These are phyloP conservation scores for Dasypolia templi DNA, from an alignment of 2,888 invertebrate species.

Conservation along the genomic window DNA sequence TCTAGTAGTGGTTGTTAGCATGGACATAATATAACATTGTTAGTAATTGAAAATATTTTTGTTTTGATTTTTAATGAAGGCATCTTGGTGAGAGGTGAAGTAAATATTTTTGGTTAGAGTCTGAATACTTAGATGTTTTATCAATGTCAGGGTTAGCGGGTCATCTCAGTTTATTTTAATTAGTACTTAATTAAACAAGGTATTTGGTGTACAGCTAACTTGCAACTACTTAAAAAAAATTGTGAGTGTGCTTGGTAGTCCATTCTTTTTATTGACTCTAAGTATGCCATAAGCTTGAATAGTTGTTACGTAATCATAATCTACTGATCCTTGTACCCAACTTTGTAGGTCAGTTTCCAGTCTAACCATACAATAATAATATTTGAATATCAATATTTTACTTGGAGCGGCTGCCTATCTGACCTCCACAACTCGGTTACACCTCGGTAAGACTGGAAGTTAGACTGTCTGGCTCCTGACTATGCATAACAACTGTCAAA, in stretches of 20 bases:
- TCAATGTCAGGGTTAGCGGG: too few relatives aligned
- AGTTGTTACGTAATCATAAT: not conserved
- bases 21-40: too few relatives aligned
- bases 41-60: not conserved
- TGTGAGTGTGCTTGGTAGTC: not conserved
- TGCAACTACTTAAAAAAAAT: not conserved
- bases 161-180: not conserved
- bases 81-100: not conserved
- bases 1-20: not conserved
- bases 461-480: not conserved
- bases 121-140: not conserved
- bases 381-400: not conserved
- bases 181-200: not conserved
- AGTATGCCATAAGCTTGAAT: too few relatives aligned
- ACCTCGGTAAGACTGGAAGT: not conserved
- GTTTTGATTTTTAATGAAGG: not conserved
- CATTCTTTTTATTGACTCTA: not conserved
- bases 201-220: not conserved
- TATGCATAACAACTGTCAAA: not conserved
- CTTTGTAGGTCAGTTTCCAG: not conserved
- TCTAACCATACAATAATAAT: too few relatives aligned
- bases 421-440: not conserved
- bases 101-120: not conserved
- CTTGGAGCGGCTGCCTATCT: not conserved
- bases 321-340: not conserved